Evolutionary conservation across 1,140 invertebrate genomes (phyloP).

Genomic region (Harpegnathos saltator): DNA sequence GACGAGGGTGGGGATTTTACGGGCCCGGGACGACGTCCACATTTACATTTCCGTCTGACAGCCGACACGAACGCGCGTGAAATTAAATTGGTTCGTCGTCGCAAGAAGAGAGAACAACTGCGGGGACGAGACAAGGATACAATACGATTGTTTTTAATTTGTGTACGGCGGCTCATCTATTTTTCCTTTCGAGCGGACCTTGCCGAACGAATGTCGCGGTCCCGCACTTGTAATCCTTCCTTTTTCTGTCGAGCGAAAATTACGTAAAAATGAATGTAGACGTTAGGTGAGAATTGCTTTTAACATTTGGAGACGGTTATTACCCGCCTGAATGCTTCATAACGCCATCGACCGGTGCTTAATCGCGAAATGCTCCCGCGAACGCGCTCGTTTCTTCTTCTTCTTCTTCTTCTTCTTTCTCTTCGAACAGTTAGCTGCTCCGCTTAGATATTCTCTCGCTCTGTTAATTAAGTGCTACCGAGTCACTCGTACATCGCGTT

Average conservation of each 20-base stretch:
- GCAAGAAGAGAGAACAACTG: too few species aligned
- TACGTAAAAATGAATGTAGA: background rate
- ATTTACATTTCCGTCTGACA: background rate
- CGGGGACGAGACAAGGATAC: too few species aligned
- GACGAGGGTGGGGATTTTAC: background rate
- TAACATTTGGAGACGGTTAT: too few species aligned
- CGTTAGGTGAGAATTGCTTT: background rate
- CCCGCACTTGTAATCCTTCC: background rate
- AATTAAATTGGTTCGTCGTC: background rate
- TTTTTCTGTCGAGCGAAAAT: background rate
- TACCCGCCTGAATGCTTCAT: background rate
- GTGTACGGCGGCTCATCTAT: background rate
- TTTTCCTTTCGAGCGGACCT: background rate
- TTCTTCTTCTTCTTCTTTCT: constrained; percentile 4
- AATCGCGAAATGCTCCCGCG: background rate
- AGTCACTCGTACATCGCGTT: constrained; percentile 44
- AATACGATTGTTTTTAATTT: too few species aligned
- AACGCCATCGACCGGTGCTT: background rate
- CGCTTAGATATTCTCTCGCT: constrained; percentile 36
- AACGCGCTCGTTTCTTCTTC: background rate
- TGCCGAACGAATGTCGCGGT: background rate
- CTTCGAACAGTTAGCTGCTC: constrained; percentile 35
- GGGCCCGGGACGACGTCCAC: background rate
- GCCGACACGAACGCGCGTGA: background rate
- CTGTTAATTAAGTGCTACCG: constrained; percentile 56